Percentiles rank a stretch among this genome's conserved stretches.
phyloP scores from a whole-genome alignment of 2,888 invertebrate genomes.

The Amiota communis region DNA sequence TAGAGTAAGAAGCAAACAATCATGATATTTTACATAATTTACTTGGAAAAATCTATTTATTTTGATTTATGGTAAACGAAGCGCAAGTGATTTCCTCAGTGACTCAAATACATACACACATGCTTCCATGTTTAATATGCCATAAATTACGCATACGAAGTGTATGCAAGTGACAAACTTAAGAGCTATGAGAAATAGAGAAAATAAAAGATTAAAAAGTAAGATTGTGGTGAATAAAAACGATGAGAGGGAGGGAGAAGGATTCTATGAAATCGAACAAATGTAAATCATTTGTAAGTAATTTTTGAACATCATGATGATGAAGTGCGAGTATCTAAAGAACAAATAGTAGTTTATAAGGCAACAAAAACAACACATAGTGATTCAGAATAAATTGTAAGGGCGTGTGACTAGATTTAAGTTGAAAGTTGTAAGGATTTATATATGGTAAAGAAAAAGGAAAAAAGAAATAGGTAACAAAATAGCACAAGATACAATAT shows the following conservation, averaged over 20 bases:
- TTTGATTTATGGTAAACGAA: slow-evolving; percentile 9
- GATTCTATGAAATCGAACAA: slow-evolving; percentile 40
- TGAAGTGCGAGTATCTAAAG: neutral
- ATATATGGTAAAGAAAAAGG: neutral
- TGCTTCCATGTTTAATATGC: slow-evolving; percentile 48
- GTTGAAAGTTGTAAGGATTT: neutral
- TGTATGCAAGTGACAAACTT: slow-evolving; percentile 22
- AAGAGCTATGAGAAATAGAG: neutral
- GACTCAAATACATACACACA: slow-evolving; percentile 25
- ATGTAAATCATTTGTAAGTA: slow-evolving; percentile 65
- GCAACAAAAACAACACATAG: neutral
- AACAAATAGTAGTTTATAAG: neutral
- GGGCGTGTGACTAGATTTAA: slow-evolving; percentile 47
- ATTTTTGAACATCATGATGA: slow-evolving; percentile 21
- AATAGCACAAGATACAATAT: neutral
- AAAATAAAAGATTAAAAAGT: neutral
- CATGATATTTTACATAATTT: neutral
- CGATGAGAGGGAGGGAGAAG: neutral
- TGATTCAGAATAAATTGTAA: slow-evolving; percentile 36
- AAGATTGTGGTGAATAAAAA: neutral
- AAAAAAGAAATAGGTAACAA: neutral
- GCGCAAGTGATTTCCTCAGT: slow-evolving; percentile 27
- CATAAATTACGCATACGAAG: slow-evolving; percentile 57
- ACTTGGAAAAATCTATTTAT: neutral
- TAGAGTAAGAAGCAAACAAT: too few relatives aligned